Evolutionary conservation across 2,888 invertebrate species (phyloP).

Genomic region (Endomychus coccineus): DNA sequence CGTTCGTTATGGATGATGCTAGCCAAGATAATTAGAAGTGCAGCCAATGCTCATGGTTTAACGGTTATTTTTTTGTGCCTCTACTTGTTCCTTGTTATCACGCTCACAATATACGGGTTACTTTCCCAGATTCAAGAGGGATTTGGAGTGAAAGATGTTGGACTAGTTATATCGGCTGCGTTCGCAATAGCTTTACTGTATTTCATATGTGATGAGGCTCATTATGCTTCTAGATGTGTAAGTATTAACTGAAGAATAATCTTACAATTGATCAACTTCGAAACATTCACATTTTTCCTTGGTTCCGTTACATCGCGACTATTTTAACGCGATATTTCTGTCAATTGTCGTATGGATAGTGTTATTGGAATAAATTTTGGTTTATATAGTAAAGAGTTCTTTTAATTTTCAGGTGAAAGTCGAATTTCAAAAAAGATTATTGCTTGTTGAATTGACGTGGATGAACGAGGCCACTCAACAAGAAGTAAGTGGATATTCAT

Average conservation of each 20-base stretch:
- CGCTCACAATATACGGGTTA: conserved; percentile 65
- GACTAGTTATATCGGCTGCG: conserved; percentile 58
- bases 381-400: background rate
- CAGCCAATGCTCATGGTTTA: conserved; percentile 61
- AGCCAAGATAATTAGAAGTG: conserved; percentile 59
- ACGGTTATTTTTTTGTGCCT: conserved; percentile 61
- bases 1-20: conserved; percentile 63
- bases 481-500: conserved; percentile 48
- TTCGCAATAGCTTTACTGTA: conserved; percentile 61
- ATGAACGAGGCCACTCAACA: conserved; percentile 70
- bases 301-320: no score
- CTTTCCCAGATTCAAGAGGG: conserved; percentile 67
- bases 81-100: conserved; percentile 65
- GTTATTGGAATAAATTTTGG: conserved; percentile 4
- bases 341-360: background rate
- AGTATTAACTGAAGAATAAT: conserved; percentile 29
- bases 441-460: conserved; percentile 67
- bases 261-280: no score
- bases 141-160: conserved; percentile 65
- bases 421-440: conserved; percentile 65
- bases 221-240: conserved; percentile 65
- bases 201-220: conserved; percentile 67
- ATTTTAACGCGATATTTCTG: no score
- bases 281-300: no score
- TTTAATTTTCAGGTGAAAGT: conserved; percentile 53